Conservation (phyloP, 2,797 vertebrate genomes). For the Myiotriccus ornatus region DNA sequence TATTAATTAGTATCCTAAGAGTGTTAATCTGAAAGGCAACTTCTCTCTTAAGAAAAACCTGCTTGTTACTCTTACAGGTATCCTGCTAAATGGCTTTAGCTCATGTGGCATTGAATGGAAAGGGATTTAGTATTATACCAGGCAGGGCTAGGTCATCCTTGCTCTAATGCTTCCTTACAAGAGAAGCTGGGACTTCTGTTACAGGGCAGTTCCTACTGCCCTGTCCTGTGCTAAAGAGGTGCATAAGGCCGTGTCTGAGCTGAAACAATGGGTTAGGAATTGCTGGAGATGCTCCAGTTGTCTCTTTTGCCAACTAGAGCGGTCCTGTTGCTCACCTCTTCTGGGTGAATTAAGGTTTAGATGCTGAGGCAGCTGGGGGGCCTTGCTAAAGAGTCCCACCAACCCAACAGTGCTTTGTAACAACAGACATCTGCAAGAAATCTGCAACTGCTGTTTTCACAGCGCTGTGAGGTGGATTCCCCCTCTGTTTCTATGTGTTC, state of each 20-base stretch:
- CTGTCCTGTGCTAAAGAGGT: background rate
- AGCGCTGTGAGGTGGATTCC: background rate
- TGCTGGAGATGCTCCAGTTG: background rate
- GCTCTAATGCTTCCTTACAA: background rate
- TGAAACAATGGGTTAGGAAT: background rate
- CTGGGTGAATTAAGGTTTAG: background rate
- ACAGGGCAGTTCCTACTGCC: background rate
- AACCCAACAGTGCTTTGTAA: background rate
- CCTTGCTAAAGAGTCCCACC: background rate
- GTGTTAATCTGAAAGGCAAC: background rate
- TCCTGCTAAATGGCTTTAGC: background rate
- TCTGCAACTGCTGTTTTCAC: background rate
- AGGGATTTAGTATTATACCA: background rate
- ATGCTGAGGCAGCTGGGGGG: background rate
- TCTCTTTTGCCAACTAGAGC: background rate
- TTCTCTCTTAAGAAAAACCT: background rate
- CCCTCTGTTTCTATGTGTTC: background rate
- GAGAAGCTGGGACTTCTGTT: background rate
- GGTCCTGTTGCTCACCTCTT: background rate
- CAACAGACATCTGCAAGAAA: background rate
- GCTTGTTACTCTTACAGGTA: background rate
- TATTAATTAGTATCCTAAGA: background rate
- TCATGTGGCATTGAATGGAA: background rate
- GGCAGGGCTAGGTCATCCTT: background rate
- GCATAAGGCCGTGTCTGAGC: background rate